Percentiles rank a stretch among this genome's conserved stretches.
These are phyloP conservation scores for Heliconius eleuchia DNA, from an alignment of 1,140 invertebrate genomes.

Conservation along the genomic window DNA sequence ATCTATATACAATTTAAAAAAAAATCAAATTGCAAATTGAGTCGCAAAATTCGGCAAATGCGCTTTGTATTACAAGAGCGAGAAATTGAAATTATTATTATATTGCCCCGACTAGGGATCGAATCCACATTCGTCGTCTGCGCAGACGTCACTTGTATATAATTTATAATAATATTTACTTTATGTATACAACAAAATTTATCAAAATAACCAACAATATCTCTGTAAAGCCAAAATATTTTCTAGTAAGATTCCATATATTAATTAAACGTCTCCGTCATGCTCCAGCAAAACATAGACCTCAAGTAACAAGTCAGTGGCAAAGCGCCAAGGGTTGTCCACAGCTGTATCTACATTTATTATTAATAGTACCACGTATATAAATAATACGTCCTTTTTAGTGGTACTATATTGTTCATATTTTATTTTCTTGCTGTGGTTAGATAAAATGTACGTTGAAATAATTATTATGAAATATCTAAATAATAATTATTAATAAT, in stretches of 20 bases:
- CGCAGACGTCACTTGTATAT: too few species aligned
- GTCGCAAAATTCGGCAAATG: too few species aligned
- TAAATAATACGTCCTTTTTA: conserved; percentile 5
- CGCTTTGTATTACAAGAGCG: too few species aligned
- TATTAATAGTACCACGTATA: conserved; percentile 12
- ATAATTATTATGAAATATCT: too few species aligned
- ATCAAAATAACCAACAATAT: not conserved
- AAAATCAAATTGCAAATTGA: too few species aligned
- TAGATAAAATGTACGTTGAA: not conserved
- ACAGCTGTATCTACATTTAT: conserved; percentile 15
- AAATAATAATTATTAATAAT: too few species aligned
- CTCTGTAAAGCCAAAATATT: conserved; percentile 3
- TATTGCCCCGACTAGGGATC: too few species aligned
- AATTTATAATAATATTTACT: too few species aligned
- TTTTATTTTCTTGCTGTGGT: not conserved
- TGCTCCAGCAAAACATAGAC: conserved; percentile 7
- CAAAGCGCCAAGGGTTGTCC: conserved; percentile 7
- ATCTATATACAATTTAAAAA: too few species aligned
- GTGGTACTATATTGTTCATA: not conserved
- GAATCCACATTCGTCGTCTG: too few species aligned
- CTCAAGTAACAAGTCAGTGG: conserved; percentile 14
- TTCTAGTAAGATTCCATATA: conserved; percentile 11
- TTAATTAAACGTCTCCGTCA: conserved; percentile 15
- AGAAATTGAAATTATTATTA: too few species aligned
- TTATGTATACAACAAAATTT: not conserved